phyloP scores from a whole-genome alignment of 92 coral and sea anemone species.

The Chrysogorgia sp. region DNA sequence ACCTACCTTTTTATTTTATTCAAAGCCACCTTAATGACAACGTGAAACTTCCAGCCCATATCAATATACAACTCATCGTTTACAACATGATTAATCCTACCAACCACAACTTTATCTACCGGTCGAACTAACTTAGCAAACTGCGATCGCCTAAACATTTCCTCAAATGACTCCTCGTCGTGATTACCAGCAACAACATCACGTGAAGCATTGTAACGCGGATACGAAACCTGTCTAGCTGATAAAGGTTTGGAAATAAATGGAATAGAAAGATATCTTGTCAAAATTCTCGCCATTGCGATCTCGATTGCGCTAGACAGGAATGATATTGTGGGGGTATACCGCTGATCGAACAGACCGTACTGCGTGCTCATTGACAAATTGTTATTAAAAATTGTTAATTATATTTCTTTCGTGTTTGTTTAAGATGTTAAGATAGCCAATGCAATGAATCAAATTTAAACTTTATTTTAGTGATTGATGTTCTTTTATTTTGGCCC shows the following conservation, averaged over 20 bases:
- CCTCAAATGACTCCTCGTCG: slow-evolving; percentile 68
- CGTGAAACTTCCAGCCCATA: slow-evolving; percentile 95
- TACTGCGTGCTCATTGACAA: slow-evolving; percentile 13
- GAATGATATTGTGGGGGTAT: background rate
- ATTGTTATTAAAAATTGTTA: no score
- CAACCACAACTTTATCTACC: slow-evolving; percentile 65
- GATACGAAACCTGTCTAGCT: slow-evolving; percentile 2
- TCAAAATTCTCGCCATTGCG: slow-evolving; percentile 36
- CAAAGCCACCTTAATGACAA: slow-evolving; percentile 66
- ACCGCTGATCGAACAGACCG: slow-evolving; percentile 3
- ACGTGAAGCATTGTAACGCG: slow-evolving; percentile 4
- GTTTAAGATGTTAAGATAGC: no score
- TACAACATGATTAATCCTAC: slow-evolving; percentile 68
- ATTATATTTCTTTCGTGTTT: no score
- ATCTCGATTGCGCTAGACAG: slow-evolving; percentile 3
- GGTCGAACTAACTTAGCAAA: slow-evolving; percentile 90
- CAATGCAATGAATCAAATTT: no score
- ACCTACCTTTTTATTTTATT: slow-evolving; percentile 56
- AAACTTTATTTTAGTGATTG: no score
- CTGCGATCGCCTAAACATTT: slow-evolving; percentile 78
- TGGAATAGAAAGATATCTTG: background rate
- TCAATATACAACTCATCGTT: slow-evolving; percentile 81
- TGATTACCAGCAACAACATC: slow-evolving; percentile 6
- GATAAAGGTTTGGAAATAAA: background rate
- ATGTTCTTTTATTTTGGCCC: no score